Base-by-base conservation (phyloP, 2,797 vertebrate species). In the Mareca penelope region DNA sequence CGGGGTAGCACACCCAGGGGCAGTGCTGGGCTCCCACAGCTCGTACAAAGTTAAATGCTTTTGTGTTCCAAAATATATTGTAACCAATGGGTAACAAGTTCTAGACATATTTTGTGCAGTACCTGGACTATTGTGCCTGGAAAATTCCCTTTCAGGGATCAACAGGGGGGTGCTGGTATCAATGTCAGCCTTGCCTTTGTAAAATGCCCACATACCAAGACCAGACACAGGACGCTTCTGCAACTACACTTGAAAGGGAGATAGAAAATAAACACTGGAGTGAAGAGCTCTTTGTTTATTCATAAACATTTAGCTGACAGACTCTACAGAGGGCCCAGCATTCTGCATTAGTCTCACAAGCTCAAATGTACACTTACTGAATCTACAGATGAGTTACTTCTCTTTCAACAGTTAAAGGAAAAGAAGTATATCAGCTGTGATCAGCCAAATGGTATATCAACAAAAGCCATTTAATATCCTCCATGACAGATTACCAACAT, bases 1-100 rank as follows among this genome's bases (percentile, higher is more conserved):
- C 1, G 2, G 18, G 31, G 26, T 31, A 46, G 9, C 24, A 22
- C 12, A 9, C n/a, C n/a, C n/a, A 35, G 1, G 56, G n/a, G 33
- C 13, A 23, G 21, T 14, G 8, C 56, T 33, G n/a, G 50, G 17
- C 23, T 60, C 24, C 50, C 52, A 6, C n/a, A 64, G 17, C 13
- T 15, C 22, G 7, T 19, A 40, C 35, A 68, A 7, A 56, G 15
- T 37, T n/a, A 28, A 80, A 61, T 8, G 16, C 39, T 69, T 24
- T 77, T 77, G 17, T 79, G 10, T 59, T 86, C 76, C 70, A 65
- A 68, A 88, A 29, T 26, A 80, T 42, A 19, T n/a, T 69, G 39
- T 59, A 52, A 77, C 2, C 19, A 46, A 10, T 5, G 12, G 55
- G 31, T 86, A 33, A 73, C 63, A 23, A 29, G 5, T 17, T n/a